Evolutionary conservation across 2,797 vertebrate genomes (phyloP).

Genomic region (Diglossa cyanea): DNA sequence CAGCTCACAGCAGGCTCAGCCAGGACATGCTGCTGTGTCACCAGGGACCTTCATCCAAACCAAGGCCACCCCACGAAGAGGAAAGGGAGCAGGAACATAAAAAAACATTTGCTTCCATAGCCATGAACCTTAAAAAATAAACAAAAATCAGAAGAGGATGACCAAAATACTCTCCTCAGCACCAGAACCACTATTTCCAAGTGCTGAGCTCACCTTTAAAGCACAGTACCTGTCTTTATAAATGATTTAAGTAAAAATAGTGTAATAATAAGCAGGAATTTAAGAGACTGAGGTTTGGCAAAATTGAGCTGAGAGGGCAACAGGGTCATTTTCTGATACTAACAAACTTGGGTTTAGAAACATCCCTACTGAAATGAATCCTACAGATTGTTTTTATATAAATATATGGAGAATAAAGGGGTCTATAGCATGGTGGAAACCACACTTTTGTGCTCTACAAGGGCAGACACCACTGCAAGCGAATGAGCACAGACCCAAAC

Average conservation of each 20-base stretch:
- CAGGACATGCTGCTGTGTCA: background rate
- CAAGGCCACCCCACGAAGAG: background rate
- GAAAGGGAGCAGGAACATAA: background rate
- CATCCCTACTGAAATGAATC: background rate
- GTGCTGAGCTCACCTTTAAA: background rate
- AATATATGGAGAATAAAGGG: background rate
- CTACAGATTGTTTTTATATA: background rate
- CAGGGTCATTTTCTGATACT: background rate
- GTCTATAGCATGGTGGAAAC: accelerated
- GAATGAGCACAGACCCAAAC: conserved; percentile 9
- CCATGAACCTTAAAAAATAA: background rate
- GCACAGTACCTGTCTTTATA: background rate
- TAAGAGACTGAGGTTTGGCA: background rate
- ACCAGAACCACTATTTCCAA: background rate
- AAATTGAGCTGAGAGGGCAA: background rate
- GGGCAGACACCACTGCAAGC: background rate
- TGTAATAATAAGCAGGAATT: background rate
- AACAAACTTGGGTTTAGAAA: background rate
- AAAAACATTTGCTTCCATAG: background rate
- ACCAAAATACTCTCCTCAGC: background rate
- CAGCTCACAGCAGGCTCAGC: background rate
- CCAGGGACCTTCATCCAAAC: background rate
- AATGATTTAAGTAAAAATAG: background rate
- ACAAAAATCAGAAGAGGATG: background rate
- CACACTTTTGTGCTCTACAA: background rate